Percentiles rank a stretch among this genome's conserved stretches.
Evolutionary conservation across 2,113 vertebrate species (phyloP).

Genomic region (Anolis carolinensis): DNA sequence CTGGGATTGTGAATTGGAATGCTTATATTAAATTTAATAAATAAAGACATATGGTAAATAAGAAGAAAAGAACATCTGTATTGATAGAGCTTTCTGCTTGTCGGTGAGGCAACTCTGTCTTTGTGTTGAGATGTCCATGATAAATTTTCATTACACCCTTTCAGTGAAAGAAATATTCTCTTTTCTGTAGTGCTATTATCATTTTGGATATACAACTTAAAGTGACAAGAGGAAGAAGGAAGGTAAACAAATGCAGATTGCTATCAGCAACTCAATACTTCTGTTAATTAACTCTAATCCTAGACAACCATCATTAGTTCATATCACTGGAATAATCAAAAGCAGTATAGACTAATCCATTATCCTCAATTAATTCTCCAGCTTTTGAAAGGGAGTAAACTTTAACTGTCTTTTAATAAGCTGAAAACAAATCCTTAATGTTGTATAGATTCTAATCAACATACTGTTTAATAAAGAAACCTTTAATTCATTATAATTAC

Average conservation of each 20-base stretch:
- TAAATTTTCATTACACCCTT: background rate
- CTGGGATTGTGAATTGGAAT: no score
- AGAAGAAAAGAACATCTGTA: background rate
- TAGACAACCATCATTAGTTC: slow-evolving; percentile 45
- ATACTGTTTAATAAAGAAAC: slow-evolving; percentile 20
- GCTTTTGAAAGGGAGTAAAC: slow-evolving; percentile 24
- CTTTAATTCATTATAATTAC: background rate
- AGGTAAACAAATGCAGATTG: slow-evolving; percentile 29
- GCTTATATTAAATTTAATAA: no score
- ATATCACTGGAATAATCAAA: slow-evolving; percentile 34
- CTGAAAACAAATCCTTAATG: slow-evolving; percentile 14
- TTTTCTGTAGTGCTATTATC: background rate
- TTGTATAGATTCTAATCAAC: slow-evolving; percentile 45
- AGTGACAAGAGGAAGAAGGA: slow-evolving; percentile 28
- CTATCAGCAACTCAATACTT: slow-evolving; percentile 27
- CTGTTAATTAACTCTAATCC: slow-evolving; percentile 48
- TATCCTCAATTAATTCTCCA: slow-evolving; percentile 31
- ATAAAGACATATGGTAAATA: background rate
- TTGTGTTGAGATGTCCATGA: background rate
- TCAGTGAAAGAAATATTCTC: background rate
- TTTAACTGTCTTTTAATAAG: slow-evolving; percentile 39
- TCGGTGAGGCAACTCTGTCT: background rate
- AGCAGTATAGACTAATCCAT: slow-evolving; percentile 45
- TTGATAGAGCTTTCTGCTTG: background rate
- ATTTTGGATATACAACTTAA: background rate